Conservation (phyloP, 2,113 vertebrate species). For the Theristicus caerulescens region DNA sequence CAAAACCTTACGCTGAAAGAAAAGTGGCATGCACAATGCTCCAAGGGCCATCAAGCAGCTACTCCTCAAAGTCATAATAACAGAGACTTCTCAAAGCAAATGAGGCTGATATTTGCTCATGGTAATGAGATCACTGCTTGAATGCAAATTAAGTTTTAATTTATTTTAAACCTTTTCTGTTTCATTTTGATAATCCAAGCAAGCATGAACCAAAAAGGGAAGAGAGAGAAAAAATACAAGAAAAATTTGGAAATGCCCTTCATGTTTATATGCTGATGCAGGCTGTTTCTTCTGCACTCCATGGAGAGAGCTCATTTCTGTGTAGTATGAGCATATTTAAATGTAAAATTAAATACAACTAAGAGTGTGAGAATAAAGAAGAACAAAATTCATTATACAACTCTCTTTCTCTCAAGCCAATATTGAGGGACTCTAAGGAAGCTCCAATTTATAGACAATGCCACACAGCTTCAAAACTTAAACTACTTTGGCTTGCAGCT, state of each 20-base stretch:
- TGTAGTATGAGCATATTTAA: not conserved
- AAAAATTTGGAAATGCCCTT: not conserved
- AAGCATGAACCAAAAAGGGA: not conserved
- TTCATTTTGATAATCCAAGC: slow-evolving; percentile 37
- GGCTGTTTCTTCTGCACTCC: not conserved
- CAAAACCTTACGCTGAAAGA: not conserved
- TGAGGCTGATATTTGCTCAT: slow-evolving; percentile 1
- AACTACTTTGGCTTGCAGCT: not conserved
- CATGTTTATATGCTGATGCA: not conserved
- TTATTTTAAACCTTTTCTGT: slow-evolving; percentile 24
- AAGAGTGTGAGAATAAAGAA: not conserved
- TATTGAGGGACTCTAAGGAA: not conserved
- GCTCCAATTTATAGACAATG: not conserved
- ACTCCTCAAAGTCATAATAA: slow-evolving; percentile 40
- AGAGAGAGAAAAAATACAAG: not conserved
- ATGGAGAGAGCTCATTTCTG: not conserved
- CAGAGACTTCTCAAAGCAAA: slow-evolving; percentile 34
- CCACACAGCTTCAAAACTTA: not conserved
- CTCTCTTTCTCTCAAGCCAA: not conserved
- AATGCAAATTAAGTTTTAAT: slow-evolving; percentile 31
- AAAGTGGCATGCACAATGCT: not conserved
- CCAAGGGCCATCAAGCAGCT: not conserved
- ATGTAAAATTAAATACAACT: slow-evolving; percentile 30
- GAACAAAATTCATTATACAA: not conserved
- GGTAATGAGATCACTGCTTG: slow-evolving; percentile 8